phyloP scores from a whole-genome alignment of 2,888 invertebrate species.

The Drosophila suboccidentalis region DNA sequence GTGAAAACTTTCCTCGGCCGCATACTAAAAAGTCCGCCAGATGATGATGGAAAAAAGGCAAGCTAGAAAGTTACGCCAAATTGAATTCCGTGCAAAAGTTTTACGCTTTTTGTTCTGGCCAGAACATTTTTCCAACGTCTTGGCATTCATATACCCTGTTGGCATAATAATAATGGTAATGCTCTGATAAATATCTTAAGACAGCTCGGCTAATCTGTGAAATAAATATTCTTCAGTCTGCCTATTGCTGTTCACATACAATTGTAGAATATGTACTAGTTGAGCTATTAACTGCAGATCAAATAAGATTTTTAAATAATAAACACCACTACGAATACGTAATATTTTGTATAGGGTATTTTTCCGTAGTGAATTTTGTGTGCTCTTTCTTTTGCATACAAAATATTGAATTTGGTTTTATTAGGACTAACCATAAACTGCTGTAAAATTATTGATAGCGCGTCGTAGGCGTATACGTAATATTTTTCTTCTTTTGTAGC shows the following conservation, averaged over 20 bases:
- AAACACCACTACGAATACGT: background rate
- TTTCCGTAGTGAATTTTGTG: background rate
- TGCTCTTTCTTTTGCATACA: constrained; percentile 8
- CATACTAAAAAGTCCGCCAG: constrained; percentile 74
- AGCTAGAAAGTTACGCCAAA: constrained; percentile 68
- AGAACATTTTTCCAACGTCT: constrained; percentile 17
- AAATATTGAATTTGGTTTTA: constrained; percentile 60
- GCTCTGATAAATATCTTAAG: background rate
- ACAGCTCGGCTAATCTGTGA: background rate
- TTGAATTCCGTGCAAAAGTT: constrained; percentile 72
- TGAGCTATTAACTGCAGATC: background rate
- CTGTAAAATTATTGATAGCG: constrained; percentile 65
- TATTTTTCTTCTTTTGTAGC: constrained; percentile 25
- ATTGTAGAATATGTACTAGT: background rate
- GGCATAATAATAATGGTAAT: background rate
- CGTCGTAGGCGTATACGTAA: constrained; percentile 67
- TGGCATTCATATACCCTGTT: constrained; percentile 24
- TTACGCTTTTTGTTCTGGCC: constrained; percentile 24
- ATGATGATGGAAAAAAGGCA: constrained; percentile 58
- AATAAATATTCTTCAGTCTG: background rate
- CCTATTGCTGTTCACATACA: background rate
- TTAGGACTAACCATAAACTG: constrained; percentile 43
- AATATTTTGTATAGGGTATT: constrained; percentile 3
- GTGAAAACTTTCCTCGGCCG: constrained; percentile 69
- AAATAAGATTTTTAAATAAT: background rate